These are phyloP conservation scores for Chrosomus eos DNA, from an alignment of 2,797 vertebrate genomes.

Conservation along the genomic window DNA sequence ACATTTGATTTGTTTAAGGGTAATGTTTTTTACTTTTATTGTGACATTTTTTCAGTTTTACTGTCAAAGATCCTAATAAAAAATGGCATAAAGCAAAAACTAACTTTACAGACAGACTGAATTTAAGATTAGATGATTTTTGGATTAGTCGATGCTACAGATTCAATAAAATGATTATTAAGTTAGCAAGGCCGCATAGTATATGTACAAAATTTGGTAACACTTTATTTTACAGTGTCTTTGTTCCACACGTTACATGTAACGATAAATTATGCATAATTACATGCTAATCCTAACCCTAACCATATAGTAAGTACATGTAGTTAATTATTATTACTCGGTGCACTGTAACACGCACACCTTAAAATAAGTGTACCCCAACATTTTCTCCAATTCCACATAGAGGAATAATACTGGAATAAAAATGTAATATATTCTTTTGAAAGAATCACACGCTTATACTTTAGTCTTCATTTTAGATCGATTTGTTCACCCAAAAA, in stretches of 20 bases:
- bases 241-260: no score
- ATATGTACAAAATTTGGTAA: neutral
- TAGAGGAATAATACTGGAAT: neutral
- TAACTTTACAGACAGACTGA: neutral
- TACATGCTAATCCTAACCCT: no score
- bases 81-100: neutral
- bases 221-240: no score
- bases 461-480: neutral
- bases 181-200: neutral
- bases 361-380: no score
- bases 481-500: neutral
- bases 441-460: neutral
- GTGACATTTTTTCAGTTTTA: neutral
- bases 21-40: neutral
- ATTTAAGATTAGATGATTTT: neutral
- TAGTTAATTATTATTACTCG: no score
- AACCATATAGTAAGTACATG: no score
- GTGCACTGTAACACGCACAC: no score
- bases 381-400: neutral
- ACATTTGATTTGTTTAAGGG: constrained; percentile 21
- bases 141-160: neutral
- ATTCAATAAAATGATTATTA: neutral
- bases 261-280: no score
- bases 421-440: no score
- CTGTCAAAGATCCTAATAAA: neutral